phyloP scores from a whole-genome alignment of 1,140 invertebrate genomes.

The Pinna nobilis region DNA sequence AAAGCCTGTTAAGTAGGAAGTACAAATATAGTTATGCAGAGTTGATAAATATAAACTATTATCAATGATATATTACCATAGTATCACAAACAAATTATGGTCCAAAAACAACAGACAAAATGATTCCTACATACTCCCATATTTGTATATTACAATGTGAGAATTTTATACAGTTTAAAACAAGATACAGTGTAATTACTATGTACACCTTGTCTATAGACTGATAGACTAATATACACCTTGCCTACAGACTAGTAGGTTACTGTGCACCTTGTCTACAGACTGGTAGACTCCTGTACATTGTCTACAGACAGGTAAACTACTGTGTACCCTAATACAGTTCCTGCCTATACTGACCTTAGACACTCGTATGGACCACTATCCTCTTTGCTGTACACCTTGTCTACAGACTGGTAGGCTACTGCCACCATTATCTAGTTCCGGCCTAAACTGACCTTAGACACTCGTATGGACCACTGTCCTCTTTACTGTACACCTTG shows the following conservation, averaged over 20 bases:
- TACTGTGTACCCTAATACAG: no score
- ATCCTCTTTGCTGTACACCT: slow-evolving; percentile 86
- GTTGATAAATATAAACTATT: background rate
- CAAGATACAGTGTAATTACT: background rate
- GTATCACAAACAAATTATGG: no score
- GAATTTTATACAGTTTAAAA: background rate
- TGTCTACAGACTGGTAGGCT: slow-evolving; percentile 81
- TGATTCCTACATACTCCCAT: no score
- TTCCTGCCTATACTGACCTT: slow-evolving; percentile 78
- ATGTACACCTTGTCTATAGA: background rate
- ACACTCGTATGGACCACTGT: no score
- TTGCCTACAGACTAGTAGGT: no score
- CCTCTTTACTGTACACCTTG: no score
- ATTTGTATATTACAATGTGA: background rate
- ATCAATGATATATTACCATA: no score
- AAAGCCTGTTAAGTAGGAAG: slow-evolving; percentile 54
- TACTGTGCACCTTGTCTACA: no score
- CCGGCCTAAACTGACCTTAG: no score
- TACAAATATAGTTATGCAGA: slow-evolving; percentile 4
- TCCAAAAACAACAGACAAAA: no score
- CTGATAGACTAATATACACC: background rate
- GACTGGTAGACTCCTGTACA: no score
- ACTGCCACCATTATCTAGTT: slow-evolving; percentile 85
- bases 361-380: slow-evolving; percentile 86
- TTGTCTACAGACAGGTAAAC: no score